Evolutionary conservation across 2,888 invertebrate species (phyloP).

Genomic region (Ptychoptera contaminata): DNA sequence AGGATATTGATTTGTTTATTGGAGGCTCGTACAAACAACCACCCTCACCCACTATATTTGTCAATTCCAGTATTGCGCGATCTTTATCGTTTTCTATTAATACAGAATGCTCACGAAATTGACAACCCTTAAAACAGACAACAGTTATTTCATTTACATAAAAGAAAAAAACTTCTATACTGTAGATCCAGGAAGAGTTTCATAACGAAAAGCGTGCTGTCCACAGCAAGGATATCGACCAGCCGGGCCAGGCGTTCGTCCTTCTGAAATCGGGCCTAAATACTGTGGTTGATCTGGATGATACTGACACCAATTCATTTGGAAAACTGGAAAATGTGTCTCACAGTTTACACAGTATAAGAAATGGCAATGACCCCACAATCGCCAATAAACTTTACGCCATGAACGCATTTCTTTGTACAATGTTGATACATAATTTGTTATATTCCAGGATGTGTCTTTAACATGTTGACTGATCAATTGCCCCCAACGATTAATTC

Average conservation of each 20-base stretch:
- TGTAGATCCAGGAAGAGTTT: conserved; percentile 26
- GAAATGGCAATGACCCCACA: conserved; percentile 86
- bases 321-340: conserved; percentile 56
- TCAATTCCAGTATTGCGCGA: conserved; percentile 39
- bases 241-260: conserved; percentile 46
- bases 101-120: conserved; percentile 55
- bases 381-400: conserved; percentile 84
- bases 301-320: conserved; percentile 66
- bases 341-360: conserved; percentile 68
- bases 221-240: conserved; percentile 81
- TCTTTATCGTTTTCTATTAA: conserved; percentile 48
- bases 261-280: conserved; percentile 43
- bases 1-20: conserved; percentile 16
- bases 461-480: conserved; percentile 53
- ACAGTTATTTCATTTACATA: not conserved
- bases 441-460: conserved; percentile 66
- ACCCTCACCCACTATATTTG: conserved; percentile 25
- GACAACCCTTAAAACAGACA: conserved; percentile 43
- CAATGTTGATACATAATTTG: conserved; percentile 59
- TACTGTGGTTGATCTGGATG: conserved; percentile 67
- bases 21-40: conserved; percentile 23
- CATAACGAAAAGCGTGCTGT: conserved; percentile 51
- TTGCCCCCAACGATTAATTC: conserved; percentile 56
- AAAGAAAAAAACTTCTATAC: not conserved
- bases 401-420: conserved; percentile 70